phyloP scores from a whole-genome alignment of 2,888 invertebrate genomes.

The Sinelater perroti region DNA sequence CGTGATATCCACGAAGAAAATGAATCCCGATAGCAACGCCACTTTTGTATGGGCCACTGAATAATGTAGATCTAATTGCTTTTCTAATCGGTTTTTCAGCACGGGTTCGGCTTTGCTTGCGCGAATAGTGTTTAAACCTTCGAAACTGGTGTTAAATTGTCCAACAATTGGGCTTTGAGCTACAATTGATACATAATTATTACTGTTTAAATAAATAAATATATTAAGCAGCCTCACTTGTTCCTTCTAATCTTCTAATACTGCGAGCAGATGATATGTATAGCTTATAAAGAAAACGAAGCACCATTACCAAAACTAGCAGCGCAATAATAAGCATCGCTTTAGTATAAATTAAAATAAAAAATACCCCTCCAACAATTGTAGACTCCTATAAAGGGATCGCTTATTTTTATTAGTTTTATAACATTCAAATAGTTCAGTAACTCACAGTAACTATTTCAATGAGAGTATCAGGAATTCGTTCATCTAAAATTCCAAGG shows the following conservation, averaged over 20 bases:
- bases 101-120: conserved; percentile 52
- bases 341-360: conserved; percentile 76
- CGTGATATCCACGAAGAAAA: conserved; percentile 51
- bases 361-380: conserved; percentile 72
- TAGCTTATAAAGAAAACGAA: no score
- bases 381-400: conserved; percentile 61
- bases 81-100: conserved; percentile 53
- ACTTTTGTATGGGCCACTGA: conserved; percentile 53
- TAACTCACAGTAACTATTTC: conserved; percentile 59
- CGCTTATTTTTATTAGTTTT: not conserved
- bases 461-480: conserved; percentile 57
- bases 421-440: no score
- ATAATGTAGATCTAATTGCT: conserved; percentile 54
- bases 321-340: conserved; percentile 72
- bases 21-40: conserved; percentile 52
- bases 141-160: conserved; percentile 55
- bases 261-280: conserved; percentile 77
- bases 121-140: conserved; percentile 55
- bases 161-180: conserved; percentile 57
- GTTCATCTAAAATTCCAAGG: conserved; percentile 37
- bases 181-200: conserved; percentile 40
- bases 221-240: conserved; percentile 56
- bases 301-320: conserved; percentile 68
- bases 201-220: no score
- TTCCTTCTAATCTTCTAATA: conserved; percentile 72